Base-by-base conservation (phyloP, 2,797 vertebrate species). In the Oryzias dopingdopingensis region DNA sequence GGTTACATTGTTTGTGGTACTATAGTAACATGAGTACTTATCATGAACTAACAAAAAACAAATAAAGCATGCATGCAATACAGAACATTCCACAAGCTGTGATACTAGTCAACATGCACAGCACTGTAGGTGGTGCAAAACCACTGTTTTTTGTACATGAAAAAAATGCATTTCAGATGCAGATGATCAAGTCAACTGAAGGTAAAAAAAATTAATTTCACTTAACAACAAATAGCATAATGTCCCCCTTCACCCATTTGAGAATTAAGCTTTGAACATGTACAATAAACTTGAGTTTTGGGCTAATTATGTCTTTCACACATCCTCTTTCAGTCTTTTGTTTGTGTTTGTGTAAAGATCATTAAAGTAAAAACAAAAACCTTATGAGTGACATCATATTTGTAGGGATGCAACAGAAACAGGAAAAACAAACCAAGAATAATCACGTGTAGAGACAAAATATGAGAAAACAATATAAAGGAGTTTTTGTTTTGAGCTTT, bases 41-140 rank as follows among this genome's bases (percentile, higher is more conserved):
- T 44, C 46, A 5, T 48, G 32, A 66, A 46, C 41, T 18, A 16
- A 67, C 48, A 58, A 56, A 40, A 37, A 23, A 42, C 44, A 59
- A 6, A 22, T 4, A 15, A 59, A 53, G 74, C 41, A 63, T 42
- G 62, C 51, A 65, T 74, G 45, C 47, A 52, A 52, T 6, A 53
- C 42, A 6, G 20, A 49, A 46, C 32, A 48, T 53, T 20, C 42
- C 26, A 58, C 51, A 61, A 23, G 10, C 14, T 56, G 32, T 12
- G 49, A 49, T 18, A 32, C 44, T 26, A 46, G 49, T n/a, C 2
- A 37, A 23, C 46, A 75, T 57, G 53, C 59, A 67, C 18, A 45
- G 15, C 43, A 56, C 2, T 55, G 52, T 12, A 55, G 50, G 46
- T 61, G 50, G 52, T 69, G 56, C 32, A 71, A 69, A 77, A 55